phyloP scores from a whole-genome alignment of 1,140 invertebrate genomes.

The Achroia grisella region DNA sequence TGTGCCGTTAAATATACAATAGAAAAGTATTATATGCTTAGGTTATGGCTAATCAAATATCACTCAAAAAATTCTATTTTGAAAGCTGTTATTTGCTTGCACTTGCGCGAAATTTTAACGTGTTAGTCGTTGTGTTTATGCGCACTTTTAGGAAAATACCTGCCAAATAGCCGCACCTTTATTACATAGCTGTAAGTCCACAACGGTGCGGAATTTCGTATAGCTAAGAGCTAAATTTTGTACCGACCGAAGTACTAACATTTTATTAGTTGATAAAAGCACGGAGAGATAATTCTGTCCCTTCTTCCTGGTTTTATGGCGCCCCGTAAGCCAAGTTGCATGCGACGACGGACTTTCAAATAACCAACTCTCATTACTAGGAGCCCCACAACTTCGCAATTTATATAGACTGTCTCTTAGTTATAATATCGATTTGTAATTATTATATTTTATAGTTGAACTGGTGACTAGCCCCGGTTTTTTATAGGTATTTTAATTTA shows the following conservation, averaged over 20 bases:
- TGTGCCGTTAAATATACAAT: no score
- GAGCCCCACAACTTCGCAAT: no score
- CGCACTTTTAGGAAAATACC: not conserved
- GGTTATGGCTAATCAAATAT: no score
- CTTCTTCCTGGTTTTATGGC: constrained; percentile 23
- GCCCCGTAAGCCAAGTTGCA: constrained; percentile 9
- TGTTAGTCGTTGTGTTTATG: not conserved
- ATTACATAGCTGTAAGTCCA: not conserved
- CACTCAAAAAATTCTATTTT: no score
- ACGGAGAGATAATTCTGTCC: constrained; percentile 22
- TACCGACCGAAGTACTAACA: constrained; percentile 20
- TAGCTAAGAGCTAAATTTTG: constrained; percentile 26
- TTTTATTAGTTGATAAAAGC: constrained; percentile 38
- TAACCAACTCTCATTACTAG: not conserved
- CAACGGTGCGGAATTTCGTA: constrained; percentile 18
- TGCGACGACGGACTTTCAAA: not conserved
- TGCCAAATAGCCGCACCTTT: constrained; percentile 1
- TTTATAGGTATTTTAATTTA: no score
- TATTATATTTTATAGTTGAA: no score
- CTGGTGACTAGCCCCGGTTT: no score
- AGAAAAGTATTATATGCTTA: no score
- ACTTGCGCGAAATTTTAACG: no score
- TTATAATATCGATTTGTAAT: no score
- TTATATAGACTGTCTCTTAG: no score
- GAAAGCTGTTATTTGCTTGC: no score